Conservation (phyloP, 2,888 invertebrate species). For the Campoplex nolae region DNA sequence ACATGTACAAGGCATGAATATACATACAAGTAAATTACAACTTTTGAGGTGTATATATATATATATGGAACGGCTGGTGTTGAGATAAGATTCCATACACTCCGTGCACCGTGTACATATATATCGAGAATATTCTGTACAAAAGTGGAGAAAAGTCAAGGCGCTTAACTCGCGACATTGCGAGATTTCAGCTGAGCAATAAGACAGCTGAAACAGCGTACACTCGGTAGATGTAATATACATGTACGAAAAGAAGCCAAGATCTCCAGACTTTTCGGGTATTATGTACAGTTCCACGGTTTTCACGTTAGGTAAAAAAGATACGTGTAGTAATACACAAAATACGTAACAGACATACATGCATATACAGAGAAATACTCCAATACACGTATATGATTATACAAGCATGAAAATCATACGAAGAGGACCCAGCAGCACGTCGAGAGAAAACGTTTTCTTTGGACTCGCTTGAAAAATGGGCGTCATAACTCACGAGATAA, state of each 20-base stretch:
- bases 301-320: conserved; percentile 40
- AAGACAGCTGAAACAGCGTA: conserved; percentile 14
- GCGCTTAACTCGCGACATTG: conserved; percentile 58
- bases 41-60: neutral
- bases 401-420: neutral
- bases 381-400: neutral
- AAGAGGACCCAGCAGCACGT: conserved; percentile 59
- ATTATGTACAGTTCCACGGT: conserved; percentile 40
- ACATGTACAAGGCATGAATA: neutral
- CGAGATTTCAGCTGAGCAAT: conserved; percentile 51
- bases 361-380: too few relatives aligned
- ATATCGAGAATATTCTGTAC: conserved; percentile 8
- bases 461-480: conserved; percentile 76
- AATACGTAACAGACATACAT: neutral
- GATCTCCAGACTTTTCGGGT: conserved; percentile 40
- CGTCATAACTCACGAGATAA: conserved; percentile 78
- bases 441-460: conserved; percentile 72
- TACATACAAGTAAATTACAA: conserved; percentile 4
- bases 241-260: conserved; percentile 53
- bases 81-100: neutral
- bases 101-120: neutral
- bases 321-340: conserved; percentile 30
- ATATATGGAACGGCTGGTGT: conserved; percentile 6
- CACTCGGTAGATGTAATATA: neutral
- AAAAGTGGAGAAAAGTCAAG: conserved; percentile 48